Evolutionary conservation across 2,888 invertebrate species (phyloP).

Genomic region (Sinelater perroti): DNA sequence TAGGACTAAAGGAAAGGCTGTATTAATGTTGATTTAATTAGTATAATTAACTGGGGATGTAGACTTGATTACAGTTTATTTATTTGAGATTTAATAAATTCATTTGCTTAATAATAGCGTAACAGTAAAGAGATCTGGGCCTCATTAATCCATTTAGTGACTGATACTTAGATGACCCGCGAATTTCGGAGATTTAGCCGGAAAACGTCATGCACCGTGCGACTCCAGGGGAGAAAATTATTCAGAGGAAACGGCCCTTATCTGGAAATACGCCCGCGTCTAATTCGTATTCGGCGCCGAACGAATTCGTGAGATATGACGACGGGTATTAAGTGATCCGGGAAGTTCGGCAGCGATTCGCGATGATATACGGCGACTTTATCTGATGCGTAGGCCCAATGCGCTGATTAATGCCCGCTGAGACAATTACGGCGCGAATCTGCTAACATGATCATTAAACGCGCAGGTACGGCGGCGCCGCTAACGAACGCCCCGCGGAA

Average conservation of each 20-base stretch:
- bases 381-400: constrained; percentile 31
- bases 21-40: too few relatives aligned
- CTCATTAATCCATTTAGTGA: too few relatives aligned
- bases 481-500: too few relatives aligned
- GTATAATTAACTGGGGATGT: too few relatives aligned
- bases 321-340: constrained; percentile 34
- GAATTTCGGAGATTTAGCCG: too few relatives aligned
- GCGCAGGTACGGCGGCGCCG: too few relatives aligned
- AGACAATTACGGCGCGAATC: constrained; percentile 31
- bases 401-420: constrained; percentile 34
- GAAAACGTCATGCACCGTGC: constrained; percentile 13
- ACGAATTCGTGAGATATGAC: constrained; percentile 31
- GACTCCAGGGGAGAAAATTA: constrained; percentile 8
- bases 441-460: constrained; percentile 33
- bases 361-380: constrained; percentile 34
- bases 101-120: too few relatives aligned
- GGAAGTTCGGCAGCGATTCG: constrained; percentile 33
- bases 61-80: too few relatives aligned
- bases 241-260: constrained; percentile 23
- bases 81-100: too few relatives aligned
- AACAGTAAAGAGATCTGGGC: too few relatives aligned
- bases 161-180: too few relatives aligned
- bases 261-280: constrained; percentile 25
- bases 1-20: too few relatives aligned
- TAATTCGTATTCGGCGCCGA: constrained; percentile 34